Conservation (phyloP, 2,113 vertebrate species). For the Jacana jacana region DNA sequence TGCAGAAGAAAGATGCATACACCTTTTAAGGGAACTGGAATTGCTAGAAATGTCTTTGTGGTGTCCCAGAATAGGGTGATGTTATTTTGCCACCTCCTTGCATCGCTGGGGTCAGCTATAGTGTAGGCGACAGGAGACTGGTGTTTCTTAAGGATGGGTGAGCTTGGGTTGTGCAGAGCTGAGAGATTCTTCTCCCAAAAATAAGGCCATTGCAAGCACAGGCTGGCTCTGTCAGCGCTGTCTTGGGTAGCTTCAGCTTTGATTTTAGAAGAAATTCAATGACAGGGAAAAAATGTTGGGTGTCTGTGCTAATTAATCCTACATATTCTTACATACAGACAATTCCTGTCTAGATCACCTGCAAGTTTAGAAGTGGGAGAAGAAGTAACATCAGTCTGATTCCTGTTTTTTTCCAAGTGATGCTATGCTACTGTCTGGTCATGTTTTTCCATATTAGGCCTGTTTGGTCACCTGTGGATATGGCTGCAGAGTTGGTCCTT, state of each 20-base stretch:
- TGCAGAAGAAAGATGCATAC: not conserved
- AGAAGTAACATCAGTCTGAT: too few relatives aligned
- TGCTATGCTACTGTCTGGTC: not conserved
- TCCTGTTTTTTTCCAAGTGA: rapidly evolving
- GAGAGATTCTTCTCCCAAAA: not conserved
- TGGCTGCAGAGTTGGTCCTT: not conserved
- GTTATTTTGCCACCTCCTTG: not conserved
- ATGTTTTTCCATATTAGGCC: rapidly evolving
- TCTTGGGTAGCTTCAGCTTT: not conserved
- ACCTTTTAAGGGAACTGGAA: not conserved
- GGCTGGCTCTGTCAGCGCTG: not conserved
- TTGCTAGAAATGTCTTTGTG: not conserved
- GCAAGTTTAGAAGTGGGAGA: not conserved
- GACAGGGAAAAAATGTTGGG: not conserved
- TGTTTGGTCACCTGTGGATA: not conserved
- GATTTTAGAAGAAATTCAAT: not conserved
- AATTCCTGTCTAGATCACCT: not conserved
- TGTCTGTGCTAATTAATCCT: not conserved
- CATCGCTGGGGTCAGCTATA: not conserved
- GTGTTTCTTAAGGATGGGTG: not conserved
- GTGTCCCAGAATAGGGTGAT: not conserved
- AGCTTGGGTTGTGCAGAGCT: not conserved
- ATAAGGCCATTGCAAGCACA: not conserved
- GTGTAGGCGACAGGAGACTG: not conserved
- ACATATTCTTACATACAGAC: not conserved